A percentile compares a stretch with the other conserved stretches of the same genome.
Conservation (phyloP, 2,888 invertebrate genomes). For the Amphiduros pacificus region DNA sequence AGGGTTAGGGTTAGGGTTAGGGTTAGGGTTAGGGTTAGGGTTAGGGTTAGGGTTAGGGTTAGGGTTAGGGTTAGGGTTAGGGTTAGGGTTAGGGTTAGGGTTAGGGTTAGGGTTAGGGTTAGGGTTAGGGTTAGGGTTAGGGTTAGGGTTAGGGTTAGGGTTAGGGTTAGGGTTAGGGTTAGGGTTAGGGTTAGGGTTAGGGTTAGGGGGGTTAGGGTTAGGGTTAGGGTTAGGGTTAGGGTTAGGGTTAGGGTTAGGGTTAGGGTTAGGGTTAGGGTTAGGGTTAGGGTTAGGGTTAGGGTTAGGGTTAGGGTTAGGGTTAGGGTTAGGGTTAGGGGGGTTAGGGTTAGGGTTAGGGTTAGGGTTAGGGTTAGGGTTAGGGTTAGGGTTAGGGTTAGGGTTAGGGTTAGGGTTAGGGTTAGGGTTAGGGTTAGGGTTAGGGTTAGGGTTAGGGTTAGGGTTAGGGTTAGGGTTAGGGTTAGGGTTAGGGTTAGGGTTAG, state of each 20-base stretch:
- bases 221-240: constrained; percentile 30
- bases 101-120: constrained; percentile 10
- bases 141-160: constrained; percentile 17
- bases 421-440: background rate
- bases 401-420: background rate
- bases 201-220: constrained; percentile 26
- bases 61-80: constrained; percentile 21
- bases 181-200: constrained; percentile 16
- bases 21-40: constrained; percentile 20
- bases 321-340: constrained; percentile 11
- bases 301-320: constrained; percentile 14
- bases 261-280: constrained; percentile 23
- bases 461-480: background rate
- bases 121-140: constrained; percentile 16
- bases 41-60: constrained; percentile 7
- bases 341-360: background rate
- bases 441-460: background rate
- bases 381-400: background rate
- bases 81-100: constrained; percentile 5
- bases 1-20: constrained; percentile 24
- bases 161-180: constrained; percentile 16
- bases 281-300: constrained; percentile 5
- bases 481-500: background rate
- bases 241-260: constrained; percentile 18
- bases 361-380: background rate